Base-by-base conservation (phyloP, 2,797 vertebrate genomes). In the Channallabes apus region DNA sequence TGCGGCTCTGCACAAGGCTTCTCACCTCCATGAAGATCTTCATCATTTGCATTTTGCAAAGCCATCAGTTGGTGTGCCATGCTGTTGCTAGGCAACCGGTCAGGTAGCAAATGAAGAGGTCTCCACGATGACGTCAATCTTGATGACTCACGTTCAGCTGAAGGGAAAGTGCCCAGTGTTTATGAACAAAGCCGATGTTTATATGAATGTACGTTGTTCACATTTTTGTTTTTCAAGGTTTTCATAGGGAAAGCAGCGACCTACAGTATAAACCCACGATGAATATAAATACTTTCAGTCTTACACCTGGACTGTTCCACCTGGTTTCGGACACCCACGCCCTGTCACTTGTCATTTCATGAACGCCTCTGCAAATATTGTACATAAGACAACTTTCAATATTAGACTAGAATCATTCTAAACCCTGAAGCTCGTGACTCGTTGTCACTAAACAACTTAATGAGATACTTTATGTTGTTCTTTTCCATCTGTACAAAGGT, bases 1-100 rank as follows among this genome's bases (percentile, higher is more conserved):
- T 27, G 59, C 7, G 35, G 84, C 77, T 64, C 32, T 27, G 35
- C 24, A 22, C 54, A 61, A 62, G 54, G 41, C 82, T 35, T 29
- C 65, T 27, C 71, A 29, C 73, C 24, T 72, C 65, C 65, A 24
- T 18, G 71, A 32, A 82, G 54, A 20, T 29, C 58, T 71, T 35
- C 32, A 84, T 82, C 78, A 73, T 88, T 88, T 82, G 82, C 87
- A 82, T 88, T 86, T 84, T 64, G 65, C 82, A 83, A 80, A 82
- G 65, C 73, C 46, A 46, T 62, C 68, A 54, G 77, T 76, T 81
- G 54, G 80, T 83, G 76, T 58, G 35, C 77, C 78, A 51, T 75
- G 65, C 80, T 87, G 89, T 90, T 90, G 87, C 89, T 83, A 81
- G 82, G 89, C 86, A 88, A 90, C 88, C 29, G 32, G 46, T 56